These are phyloP conservation scores for Brachylomia viminalis DNA, from an alignment of 2,888 invertebrate species.

Conservation along the genomic window DNA sequence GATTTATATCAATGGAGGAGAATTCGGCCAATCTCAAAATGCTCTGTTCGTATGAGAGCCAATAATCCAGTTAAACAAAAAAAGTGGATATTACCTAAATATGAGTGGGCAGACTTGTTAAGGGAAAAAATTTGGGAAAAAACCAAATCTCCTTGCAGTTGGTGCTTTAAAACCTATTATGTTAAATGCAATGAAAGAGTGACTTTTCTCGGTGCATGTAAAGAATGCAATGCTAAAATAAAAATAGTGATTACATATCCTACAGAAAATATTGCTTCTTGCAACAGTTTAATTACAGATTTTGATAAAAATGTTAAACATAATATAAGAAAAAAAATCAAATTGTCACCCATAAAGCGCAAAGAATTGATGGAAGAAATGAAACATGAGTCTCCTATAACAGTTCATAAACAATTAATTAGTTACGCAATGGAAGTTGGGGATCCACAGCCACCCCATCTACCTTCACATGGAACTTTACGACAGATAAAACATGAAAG, in stretches of 20 bases:
- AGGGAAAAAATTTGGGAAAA: slow-evolving; percentile 5
- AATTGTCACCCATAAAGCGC: slow-evolving; percentile 30
- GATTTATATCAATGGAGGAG: slow-evolving; percentile 25
- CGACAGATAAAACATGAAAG: slow-evolving; percentile 35
- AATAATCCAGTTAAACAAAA: slow-evolving; percentile 29
- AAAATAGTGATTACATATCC: slow-evolving; percentile 24
- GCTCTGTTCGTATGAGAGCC: slow-evolving; percentile 16
- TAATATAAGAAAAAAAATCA: slow-evolving; percentile 12
- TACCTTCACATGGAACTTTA: slow-evolving; percentile 43
- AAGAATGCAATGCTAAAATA: slow-evolving; percentile 29
- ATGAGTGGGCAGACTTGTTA: slow-evolving; percentile 30
- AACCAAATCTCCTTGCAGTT: slow-evolving; percentile 21
- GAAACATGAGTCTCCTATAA: slow-evolving; percentile 27
- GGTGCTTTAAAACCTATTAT: slow-evolving; percentile 27
- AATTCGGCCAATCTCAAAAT: slow-evolving; percentile 26
- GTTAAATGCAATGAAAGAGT: slow-evolving; percentile 28
- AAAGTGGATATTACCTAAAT: slow-evolving; percentile 34
- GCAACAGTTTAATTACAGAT: slow-evolving; percentile 22
- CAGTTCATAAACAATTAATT: slow-evolving; percentile 28
- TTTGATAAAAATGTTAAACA: slow-evolving; percentile 22
- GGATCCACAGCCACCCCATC: slow-evolving; percentile 24
- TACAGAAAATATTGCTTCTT: slow-evolving; percentile 31
- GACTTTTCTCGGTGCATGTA: slow-evolving; percentile 22
- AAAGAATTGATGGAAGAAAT: slow-evolving; percentile 28
- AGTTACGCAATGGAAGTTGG: slow-evolving; percentile 26